Evolutionary conservation across 2,888 invertebrate genomes (phyloP), one percentile per base, ranked within the genome.

Genomic region (Keiferia lycopersicella): DNA sequence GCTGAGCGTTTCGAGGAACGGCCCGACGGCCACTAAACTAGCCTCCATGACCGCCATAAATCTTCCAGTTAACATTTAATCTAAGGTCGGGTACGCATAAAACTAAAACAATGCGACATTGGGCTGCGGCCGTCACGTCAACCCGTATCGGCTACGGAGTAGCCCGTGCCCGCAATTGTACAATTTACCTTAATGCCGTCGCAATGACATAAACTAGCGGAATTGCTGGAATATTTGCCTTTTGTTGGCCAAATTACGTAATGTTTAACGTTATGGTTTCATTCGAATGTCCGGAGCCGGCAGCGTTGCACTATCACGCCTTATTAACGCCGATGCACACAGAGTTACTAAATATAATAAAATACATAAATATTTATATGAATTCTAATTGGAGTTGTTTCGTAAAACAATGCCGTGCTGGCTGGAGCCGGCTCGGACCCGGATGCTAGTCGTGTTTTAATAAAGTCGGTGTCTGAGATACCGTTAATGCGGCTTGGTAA

Each of bases 91-190:
- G 82, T 80, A 86, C 85, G 83, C 86, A 86, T 86, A 85, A 84
- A 87, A 80, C 79, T 84, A 82, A 87, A 86, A 89, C 90, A 90
- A 90, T 87, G 87, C 86, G 88, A 88, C 88, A 78, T 83, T 84
- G 74, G 80, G 82, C 77, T 73, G 78, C 75, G 75, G 75, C 72
- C 79, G 83, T 87, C 87, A 84, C 86, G 87, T 87, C 83, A 81
- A 74, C 66, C 74, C 73, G 70, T 72, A 77, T 75, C 76, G 75
- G 73, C 80, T 89, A 88, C 89, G 89, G 89, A 89, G 86, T 85
- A 85, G 86, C 91, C 86, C 89, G 91, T 91, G 91, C 89, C 78
- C 80, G 80, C 89, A 87, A 88, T 89, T 85, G 84, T 87, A 87
- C 88, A 86, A 87, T 90, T 90, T 89, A 89, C 88, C 82, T 88